Evolutionary conservation across 2,888 invertebrate genomes (phyloP), one percentile per base, ranked within the genome.

Genomic region (Rotaria socialis): DNA sequence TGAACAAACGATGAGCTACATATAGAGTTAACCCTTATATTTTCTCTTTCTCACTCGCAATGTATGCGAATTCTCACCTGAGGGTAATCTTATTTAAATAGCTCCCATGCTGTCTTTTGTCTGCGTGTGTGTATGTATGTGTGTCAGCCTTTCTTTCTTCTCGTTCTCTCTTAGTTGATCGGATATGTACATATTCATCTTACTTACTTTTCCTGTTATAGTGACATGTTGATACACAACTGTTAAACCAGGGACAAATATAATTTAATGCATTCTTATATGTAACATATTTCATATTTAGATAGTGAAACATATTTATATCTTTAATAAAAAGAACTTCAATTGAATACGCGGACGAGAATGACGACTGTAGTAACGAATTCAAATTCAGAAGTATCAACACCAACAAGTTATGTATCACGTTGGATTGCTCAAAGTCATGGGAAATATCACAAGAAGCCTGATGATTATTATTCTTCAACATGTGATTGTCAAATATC

Each of bases 371-470:
- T 67, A 16, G 16, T 67, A 16, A 67, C 27, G 16, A 67, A 35
- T 5, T 3, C 35, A 1, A 67, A 35, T 67, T 16, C 67, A 19
- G 67, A 67, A 67, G 67, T 41, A 16, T 19, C 67, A 19, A 35
- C 67, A 67, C 35, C 67, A 41, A 67, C 67, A 27, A 67, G 67
- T 67, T 67, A 67, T 35, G 35, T 67, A 7, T 67, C 67, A 67
- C 67, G 35, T 67, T 67, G 67, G 67, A 67, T 67, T 19, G 67
- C 67, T 67, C 67, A 67, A 27, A 67, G 67, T 41, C 67, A 67
- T 67, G 27, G 27, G 16, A 35, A 5, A 35, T 67, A 67, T 67
- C 35, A 67, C 19, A 67, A 67, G 14, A 67, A 67, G 35, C 4
- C 35, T 7, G 14, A 41, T 19, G 67, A 67, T n/a, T 67, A 27